Base-by-base conservation (phyloP, 2,888 invertebrate genomes). In the Yponomeuta plumbellus region DNA sequence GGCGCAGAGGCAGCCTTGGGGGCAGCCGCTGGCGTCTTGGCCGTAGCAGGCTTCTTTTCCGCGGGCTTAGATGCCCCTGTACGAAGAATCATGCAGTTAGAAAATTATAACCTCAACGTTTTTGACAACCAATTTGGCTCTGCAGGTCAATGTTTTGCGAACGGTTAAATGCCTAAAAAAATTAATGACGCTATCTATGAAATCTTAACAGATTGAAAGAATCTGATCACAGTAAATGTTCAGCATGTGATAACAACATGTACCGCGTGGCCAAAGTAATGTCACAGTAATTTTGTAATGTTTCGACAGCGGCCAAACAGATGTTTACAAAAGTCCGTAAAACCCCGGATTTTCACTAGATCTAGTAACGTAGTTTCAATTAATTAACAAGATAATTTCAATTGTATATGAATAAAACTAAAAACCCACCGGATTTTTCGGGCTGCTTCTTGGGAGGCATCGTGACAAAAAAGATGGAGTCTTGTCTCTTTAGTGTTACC, bases 381-480 rank as follows among this genome's bases (percentile, higher is more conserved):
- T 17, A 13, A 52, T 17, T 17, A 52, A 52, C 17, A 52, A 13
- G 0, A 52, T 17, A 52, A 17, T 17, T 17, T 5, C 5, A 17
- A 4, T 17, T 17, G 77, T 74, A 75, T 78, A 77, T 74, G 69
- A 44, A 61, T 61, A 61, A 66, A 52, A 52, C 11, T 56, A 21
- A 80, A 83, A 83, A 88, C 92, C 91, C 94, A 96, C 96, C 96
- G 92, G 96, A 92, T 92, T 96, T 96, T 83, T 96, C 96, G 79
- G 95, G 93, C 84, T 96, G 95, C 93, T 97, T 97, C 88, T 94
- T 94, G 78, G 97, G 96, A 93, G 96, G 96, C 97, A 97, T 97
- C 87, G 88, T 86, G 88, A 89, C 88, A 84, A 83, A 88, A 89
- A 89, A 90, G 90, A 91, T 88, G 88, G 90, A 80, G 85, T 76